Base-by-base conservation (phyloP, 2,888 invertebrate genomes). In the Cosmopolites sordidus region DNA sequence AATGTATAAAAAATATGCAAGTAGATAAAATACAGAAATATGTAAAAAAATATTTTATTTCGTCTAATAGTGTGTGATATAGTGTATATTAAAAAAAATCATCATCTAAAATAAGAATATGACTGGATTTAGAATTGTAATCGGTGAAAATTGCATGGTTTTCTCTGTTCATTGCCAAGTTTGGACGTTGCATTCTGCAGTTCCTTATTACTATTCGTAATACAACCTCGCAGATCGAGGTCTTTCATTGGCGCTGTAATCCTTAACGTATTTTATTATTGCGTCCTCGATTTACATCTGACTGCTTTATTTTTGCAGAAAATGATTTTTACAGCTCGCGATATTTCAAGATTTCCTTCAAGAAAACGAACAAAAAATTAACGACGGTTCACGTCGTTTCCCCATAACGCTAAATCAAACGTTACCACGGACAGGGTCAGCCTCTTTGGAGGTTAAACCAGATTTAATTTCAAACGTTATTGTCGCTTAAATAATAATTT, bases 121-220 rank as follows among this genome's bases (percentile, higher is more conserved):
- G 46, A 17, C 48, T 44, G 39, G 47, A 55, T 55, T 55, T 55
- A 50, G 50, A 43, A 43, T 38, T 47, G 43, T 16, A 27, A 51
- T 39, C 48, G 40, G 43, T 51, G 30, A 16, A 22, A 48, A 45
- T 33, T 51, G 48, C 48, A 45, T 57, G 22, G 3, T 33, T 33
- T 53, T 27, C 59, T 62, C 60, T 51, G 60, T 62, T 65, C 66
- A 68, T 62, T 66, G 66, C 60, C 65, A 62, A 62, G 62, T 64
- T 62, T 66, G 63, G 66, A 66, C 61, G 61, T 48, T 47, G 45
- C 59, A 55, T 49, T 41, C 50, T 68, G 64, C 65, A 68, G 68
- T 69, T 69, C 69, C 69, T 69, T 68, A 69, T 69, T 69, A 62
- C 64, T 65, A 65, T 69, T 69, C 68, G 69, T 69, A 69, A 68